phyloP scores from a whole-genome alignment of 2,797 vertebrate genomes.

The Cichlasoma orientale region DNA sequence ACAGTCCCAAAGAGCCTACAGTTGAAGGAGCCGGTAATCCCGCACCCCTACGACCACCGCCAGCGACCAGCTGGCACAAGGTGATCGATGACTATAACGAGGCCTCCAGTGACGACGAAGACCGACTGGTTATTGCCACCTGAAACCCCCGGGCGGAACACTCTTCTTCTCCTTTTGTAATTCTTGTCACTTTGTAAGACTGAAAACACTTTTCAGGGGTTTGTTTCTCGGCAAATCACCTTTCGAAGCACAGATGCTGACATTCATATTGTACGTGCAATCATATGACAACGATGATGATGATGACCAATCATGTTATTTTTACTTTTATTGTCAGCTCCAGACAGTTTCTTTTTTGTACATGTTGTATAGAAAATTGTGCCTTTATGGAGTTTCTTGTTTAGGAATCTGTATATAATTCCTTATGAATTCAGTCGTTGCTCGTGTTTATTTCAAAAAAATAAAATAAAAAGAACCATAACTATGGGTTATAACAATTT shows the following conservation, averaged over 20 bases:
- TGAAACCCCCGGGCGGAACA: slow-evolving; percentile 65
- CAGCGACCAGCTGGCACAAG: slow-evolving; percentile 73
- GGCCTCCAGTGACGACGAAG: slow-evolving; percentile 94
- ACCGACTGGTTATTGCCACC: slow-evolving; percentile 97
- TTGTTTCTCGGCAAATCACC: slow-evolving; percentile 84
- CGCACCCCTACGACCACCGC: slow-evolving; percentile 52
- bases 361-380: slow-evolving; percentile 99
- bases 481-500: slow-evolving; percentile 71
- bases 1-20: slow-evolving; percentile 33
- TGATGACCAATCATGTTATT: slow-evolving; percentile 90
- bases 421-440: slow-evolving; percentile 90
- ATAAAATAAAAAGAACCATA: slow-evolving; percentile 51
- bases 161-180: slow-evolving; percentile 76
- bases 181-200: slow-evolving; percentile 85
- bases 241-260: slow-evolving; percentile 98
- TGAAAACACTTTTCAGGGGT: slow-evolving; percentile 88
- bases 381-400: slow-evolving; percentile 97
- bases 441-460: slow-evolving; percentile 88
- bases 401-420: slow-evolving; percentile 96
- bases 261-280: slow-evolving; percentile 95
- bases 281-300: slow-evolving; percentile 82
- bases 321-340: slow-evolving; percentile 79
- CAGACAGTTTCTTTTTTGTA: slow-evolving; percentile 90
- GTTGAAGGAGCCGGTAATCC: slow-evolving; percentile 41
- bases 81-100: slow-evolving; percentile 86